Percentiles rank a stretch among this genome's conserved stretches.
phyloP scores from a whole-genome alignment of 1,140 invertebrate species.

The Oryctes rhinoceros region DNA sequence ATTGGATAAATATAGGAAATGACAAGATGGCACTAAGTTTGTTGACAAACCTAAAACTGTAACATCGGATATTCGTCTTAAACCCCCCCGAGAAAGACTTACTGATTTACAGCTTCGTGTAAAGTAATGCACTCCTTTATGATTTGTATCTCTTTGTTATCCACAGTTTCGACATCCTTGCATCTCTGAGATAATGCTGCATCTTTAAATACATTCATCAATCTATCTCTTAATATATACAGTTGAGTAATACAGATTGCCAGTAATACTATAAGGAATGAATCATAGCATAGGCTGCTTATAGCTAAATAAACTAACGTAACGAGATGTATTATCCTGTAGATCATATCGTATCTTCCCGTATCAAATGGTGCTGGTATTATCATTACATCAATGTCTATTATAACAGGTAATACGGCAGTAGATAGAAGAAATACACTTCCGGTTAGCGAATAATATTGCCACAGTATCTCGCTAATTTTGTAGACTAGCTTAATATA shows the following conservation, averaged over 20 bases:
- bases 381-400: neutral
- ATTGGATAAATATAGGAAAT: neutral
- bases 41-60: slow-evolving; percentile 6
- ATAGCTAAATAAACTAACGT: neutral
- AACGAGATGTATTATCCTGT: neutral
- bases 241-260: neutral
- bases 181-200: neutral
- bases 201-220: slow-evolving; percentile 6
- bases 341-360: neutral
- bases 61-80: neutral
- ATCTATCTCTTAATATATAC: slow-evolving; percentile 1
- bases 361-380: neutral
- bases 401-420: neutral
- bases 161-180: neutral
- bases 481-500: neutral
- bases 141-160: neutral
- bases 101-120: neutral
- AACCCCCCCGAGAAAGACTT: neutral
- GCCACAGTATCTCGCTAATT: too few species aligned
- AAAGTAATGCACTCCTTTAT: neutral
- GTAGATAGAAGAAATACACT: neutral
- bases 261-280: neutral
- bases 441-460: neutral
- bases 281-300: neutral
- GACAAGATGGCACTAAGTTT: neutral